These are phyloP conservation scores for Lophochroa leadbeateri DNA, from an alignment of 2,113 vertebrate species.

Conservation along the genomic window DNA sequence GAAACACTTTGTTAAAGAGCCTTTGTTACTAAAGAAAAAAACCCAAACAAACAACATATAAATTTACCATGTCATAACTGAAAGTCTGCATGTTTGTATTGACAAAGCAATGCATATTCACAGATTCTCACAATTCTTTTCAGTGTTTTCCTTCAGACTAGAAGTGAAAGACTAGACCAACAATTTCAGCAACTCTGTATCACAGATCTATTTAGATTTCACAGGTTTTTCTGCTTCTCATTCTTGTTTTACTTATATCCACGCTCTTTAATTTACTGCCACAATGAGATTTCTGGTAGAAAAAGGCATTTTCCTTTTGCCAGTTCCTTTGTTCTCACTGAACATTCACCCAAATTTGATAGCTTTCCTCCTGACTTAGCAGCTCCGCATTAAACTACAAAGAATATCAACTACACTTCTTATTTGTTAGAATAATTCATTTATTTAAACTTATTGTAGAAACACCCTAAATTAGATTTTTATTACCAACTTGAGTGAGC, in stretches of 20 bases:
- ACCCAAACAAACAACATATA: rapidly evolving
- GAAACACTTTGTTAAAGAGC: not conserved
- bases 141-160: not conserved
- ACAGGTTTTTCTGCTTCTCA: not conserved
- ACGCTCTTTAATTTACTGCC: not conserved
- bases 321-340: not conserved
- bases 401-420: not conserved
- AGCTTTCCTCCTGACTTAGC: not conserved
- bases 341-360: not conserved
- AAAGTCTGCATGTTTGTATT: not conserved
- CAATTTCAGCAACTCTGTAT: not conserved
- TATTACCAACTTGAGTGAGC: not conserved
- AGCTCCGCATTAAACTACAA: not conserved
- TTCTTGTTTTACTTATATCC: not conserved
- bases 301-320: not conserved
- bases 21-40: not conserved
- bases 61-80: not conserved
- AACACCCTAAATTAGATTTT: not conserved
- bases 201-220: not conserved
- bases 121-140: not conserved
- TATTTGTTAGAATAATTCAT: not conserved
- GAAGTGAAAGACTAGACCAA: not conserved
- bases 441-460: not conserved
- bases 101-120: not conserved
- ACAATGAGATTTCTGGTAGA: not conserved